These are phyloP conservation scores for Idaea dimidiata DNA, from an alignment of 2,888 invertebrate species.

Conservation along the genomic window DNA sequence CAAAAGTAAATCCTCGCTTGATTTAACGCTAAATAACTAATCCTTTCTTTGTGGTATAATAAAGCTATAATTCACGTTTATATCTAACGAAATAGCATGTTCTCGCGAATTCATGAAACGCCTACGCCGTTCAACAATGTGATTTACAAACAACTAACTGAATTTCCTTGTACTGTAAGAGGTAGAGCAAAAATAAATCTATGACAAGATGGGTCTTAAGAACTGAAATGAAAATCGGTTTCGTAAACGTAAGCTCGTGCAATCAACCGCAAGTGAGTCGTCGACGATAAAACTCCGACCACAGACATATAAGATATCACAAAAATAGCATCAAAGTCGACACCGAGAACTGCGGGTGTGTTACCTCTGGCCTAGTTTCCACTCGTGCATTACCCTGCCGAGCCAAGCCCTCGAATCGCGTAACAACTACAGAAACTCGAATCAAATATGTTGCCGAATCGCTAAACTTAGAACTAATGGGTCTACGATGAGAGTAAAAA, in stretches of 20 bases:
- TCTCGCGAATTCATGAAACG: constrained; percentile 44
- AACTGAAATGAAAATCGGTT: constrained; percentile 21
- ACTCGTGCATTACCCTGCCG: constrained; percentile 43
- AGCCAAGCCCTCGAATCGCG: constrained; percentile 41
- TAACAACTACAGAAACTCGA: constrained; percentile 43
- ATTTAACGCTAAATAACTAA: constrained; percentile 54
- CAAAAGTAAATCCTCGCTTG: constrained; percentile 55
- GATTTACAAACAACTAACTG: constrained; percentile 16
- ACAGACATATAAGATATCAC: constrained; percentile 61
- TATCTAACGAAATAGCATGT: constrained; percentile 46
- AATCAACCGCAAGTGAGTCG: constrained; percentile 51
- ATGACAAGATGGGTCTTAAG: constrained; percentile 27
- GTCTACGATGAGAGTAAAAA: background rate
- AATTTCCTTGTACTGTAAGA: constrained; percentile 1
- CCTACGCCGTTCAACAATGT: constrained; percentile 29
- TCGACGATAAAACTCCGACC: constrained; percentile 59
- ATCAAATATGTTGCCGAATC: constrained; percentile 27
- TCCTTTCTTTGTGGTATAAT: constrained; percentile 45
- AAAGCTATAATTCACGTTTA: constrained; percentile 48
- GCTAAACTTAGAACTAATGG: background rate
- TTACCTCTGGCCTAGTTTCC: constrained; percentile 66
- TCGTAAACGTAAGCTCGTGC: constrained; percentile 32
- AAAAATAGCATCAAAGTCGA: constrained; percentile 70
- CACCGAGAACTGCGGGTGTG: constrained; percentile 49
- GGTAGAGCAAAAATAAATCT: constrained; percentile 24